Evolutionary conservation across 2,888 invertebrate species (phyloP).

Genomic region (Dynastes tityus): DNA sequence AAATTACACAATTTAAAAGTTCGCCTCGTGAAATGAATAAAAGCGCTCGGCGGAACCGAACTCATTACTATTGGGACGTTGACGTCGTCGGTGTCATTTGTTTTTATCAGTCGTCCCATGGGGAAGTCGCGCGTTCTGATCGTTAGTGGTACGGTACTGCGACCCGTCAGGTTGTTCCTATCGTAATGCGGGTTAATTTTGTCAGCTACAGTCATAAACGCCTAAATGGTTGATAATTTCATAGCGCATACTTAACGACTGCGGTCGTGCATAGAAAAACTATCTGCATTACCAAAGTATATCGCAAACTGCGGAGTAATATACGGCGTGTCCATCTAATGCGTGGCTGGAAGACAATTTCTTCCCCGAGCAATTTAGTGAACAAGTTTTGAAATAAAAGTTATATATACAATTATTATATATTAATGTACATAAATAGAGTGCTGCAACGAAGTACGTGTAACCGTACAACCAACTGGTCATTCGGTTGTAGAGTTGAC

Average conservation of each 20-base stretch:
- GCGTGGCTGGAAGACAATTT: too few species aligned
- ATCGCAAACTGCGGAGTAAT: too few species aligned
- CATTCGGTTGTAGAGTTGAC: too few species aligned
- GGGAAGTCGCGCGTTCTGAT: slow-evolving; percentile 56
- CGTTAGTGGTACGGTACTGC: slow-evolving; percentile 37
- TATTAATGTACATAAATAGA: too few species aligned
- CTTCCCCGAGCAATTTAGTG: too few species aligned
- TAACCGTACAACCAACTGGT: too few species aligned
- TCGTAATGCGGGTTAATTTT: slow-evolving; percentile 40
- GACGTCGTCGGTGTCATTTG: slow-evolving; percentile 70
- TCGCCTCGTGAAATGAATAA: slow-evolving; percentile 72
- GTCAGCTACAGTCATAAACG: slow-evolving; percentile 26
- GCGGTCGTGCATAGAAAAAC: not conserved
- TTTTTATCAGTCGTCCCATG: slow-evolving; percentile 68
- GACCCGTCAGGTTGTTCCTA: slow-evolving; percentile 35
- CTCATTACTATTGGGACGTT: slow-evolving; percentile 68
- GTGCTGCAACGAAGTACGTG: too few species aligned
- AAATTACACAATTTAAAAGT: slow-evolving; percentile 73
- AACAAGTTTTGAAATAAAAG: too few species aligned
- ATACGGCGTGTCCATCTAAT: too few species aligned
- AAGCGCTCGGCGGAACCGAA: slow-evolving; percentile 67
- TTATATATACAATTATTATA: too few species aligned
- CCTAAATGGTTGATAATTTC: slow-evolving; percentile 18
- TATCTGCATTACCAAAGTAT: too few species aligned
- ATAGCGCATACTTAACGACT: slow-evolving; percentile 6